Percentiles rank a stretch among this genome's conserved stretches.
Evolutionary conservation across 2,113 vertebrate genomes (phyloP).

Genomic region (Haemorhous mexicanus): DNA sequence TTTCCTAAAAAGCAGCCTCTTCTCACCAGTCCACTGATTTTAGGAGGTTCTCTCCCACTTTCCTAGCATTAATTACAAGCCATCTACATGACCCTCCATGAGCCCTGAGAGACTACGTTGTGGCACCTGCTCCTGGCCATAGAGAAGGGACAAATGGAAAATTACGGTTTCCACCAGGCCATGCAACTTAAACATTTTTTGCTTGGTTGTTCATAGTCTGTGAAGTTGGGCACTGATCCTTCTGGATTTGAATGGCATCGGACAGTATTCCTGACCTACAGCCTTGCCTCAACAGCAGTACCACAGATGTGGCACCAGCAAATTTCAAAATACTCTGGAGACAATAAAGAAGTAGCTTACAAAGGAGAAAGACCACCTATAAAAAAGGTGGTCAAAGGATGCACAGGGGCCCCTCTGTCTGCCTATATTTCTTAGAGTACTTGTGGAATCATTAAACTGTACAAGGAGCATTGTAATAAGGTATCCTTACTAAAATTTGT

Average conservation of each 20-base stretch:
- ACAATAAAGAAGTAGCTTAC: not conserved
- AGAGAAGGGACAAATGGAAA: not conserved
- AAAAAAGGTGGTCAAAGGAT: not conserved
- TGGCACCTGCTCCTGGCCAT: not conserved
- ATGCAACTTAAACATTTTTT: not conserved
- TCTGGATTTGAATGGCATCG: fast-evolving
- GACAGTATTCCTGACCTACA: not conserved
- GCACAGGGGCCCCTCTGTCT: not conserved
- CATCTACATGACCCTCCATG: not conserved
- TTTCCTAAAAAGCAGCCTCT: not conserved
- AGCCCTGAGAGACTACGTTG: not conserved
- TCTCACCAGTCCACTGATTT: not conserved
- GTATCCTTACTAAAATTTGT: not conserved
- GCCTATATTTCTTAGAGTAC: not conserved
- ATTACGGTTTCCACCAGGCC: not conserved
- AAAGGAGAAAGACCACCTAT: not conserved
- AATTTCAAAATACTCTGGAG: not conserved
- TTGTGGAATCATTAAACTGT: not conserved
- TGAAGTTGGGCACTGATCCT: not conserved
- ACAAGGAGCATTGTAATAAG: not conserved
- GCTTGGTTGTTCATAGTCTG: not conserved
- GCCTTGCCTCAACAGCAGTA: not conserved
- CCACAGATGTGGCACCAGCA: not conserved
- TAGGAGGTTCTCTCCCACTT: not conserved
- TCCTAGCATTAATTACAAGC: not conserved